phyloP scores from a whole-genome alignment of 2,113 vertebrate species.

The Leptosomus discolor region DNA sequence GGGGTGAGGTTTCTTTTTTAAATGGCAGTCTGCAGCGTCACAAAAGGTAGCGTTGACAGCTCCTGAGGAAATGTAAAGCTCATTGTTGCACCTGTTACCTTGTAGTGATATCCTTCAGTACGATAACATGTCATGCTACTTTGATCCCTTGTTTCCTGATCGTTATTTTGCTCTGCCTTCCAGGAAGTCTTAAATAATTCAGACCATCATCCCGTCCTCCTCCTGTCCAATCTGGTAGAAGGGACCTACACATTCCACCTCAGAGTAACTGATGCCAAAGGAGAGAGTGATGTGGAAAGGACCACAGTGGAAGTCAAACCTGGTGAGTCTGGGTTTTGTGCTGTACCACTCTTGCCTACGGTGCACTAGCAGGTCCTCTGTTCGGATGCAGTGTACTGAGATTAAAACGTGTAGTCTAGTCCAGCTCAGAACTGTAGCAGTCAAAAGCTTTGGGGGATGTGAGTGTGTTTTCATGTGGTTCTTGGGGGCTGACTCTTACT shows the following conservation, averaged over 20 bases:
- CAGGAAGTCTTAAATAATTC: slow-evolving; percentile 96
- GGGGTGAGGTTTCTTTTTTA: slow-evolving; percentile 80
- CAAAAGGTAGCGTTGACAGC: not conserved
- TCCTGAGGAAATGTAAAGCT: not conserved
- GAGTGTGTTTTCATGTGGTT: not conserved
- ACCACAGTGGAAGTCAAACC: slow-evolving; percentile 89
- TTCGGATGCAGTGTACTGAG: not conserved
- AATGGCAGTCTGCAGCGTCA: not conserved
- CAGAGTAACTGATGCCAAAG: slow-evolving; percentile 91
- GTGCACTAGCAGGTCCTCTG: not conserved
- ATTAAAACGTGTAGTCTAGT: not conserved
- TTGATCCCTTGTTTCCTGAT: not conserved
- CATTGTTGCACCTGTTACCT: not conserved
- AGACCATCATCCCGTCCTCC: slow-evolving; percentile 90
- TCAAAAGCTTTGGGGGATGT: not conserved
- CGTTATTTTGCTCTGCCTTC: not conserved
- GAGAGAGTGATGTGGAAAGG: slow-evolving; percentile 83
- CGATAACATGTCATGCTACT: not conserved
- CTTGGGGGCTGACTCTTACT: not conserved
- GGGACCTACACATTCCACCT: slow-evolving; percentile 93
- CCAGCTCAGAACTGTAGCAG: not conserved
- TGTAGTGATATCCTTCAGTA: not conserved
- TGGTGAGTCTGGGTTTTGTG: slow-evolving; percentile 74
- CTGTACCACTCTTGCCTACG: not conserved
- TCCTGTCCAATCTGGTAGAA: slow-evolving; percentile 92